A percentile compares a stretch with the other conserved stretches of the same genome.
These are phyloP conservation scores for Leuciscus waleckii DNA, from an alignment of 2,797 vertebrate species.

Conservation along the genomic window DNA sequence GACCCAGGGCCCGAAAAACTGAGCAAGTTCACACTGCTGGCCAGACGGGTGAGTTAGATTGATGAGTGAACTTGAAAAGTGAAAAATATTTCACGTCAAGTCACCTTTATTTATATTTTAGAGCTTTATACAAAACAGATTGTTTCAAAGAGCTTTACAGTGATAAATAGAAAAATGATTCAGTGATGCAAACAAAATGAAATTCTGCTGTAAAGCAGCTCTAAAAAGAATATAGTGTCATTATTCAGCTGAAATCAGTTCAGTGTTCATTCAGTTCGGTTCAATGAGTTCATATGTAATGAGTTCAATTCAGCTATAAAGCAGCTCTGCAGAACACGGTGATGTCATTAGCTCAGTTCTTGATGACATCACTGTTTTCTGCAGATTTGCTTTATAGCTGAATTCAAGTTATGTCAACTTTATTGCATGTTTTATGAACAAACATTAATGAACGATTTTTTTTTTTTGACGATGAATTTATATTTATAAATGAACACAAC, in stretches of 20 bases:
- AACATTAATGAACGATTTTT: neutral
- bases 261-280: neutral
- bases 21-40: constrained; percentile 62
- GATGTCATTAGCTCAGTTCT: neutral
- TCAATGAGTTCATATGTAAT: neutral
- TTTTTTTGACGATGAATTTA: no score
- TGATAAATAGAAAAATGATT: neutral
- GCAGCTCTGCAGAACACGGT: neutral
- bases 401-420: neutral
- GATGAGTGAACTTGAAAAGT: neutral
- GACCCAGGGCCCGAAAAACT: constrained; percentile 57
- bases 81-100: neutral
- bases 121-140: neutral
- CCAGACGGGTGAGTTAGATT: constrained; percentile 57
- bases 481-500: neutral
- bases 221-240: no score
- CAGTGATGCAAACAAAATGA: neutral
- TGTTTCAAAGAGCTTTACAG: neutral
- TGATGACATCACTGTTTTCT: no score
- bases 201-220: neutral
- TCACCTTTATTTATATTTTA: neutral
- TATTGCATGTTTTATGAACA: neutral
- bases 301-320: neutral
- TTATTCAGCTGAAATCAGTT: neutral
- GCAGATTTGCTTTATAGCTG: no score